Evolutionary conservation across 2,888 invertebrate genomes (phyloP).

Genomic region (Tubiluchus corallicola): DNA sequence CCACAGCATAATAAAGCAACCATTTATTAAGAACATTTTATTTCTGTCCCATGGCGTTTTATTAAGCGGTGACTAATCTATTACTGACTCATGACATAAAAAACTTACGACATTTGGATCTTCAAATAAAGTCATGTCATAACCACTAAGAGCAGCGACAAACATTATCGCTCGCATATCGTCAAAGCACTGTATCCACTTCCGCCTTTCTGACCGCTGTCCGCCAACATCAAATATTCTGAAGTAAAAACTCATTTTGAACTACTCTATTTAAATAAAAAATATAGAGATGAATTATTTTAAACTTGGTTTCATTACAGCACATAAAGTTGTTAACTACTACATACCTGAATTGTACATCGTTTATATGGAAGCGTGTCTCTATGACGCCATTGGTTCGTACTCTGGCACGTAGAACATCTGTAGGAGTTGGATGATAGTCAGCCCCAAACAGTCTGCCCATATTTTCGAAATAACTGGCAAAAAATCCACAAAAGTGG

Average conservation of each 20-base stretch:
- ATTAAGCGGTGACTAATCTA: no score
- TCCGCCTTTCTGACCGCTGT: conserved; percentile 42
- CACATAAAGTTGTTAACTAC: no score
- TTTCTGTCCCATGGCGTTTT: no score
- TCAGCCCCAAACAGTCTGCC: conserved; percentile 42
- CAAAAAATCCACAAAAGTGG: no score
- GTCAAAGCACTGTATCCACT: conserved; percentile 49
- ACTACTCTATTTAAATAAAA: no score
- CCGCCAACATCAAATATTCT: conserved; percentile 47
- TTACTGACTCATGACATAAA: no score
- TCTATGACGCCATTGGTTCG: conserved; percentile 46
- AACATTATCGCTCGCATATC: conserved; percentile 43
- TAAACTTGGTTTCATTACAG: no score
- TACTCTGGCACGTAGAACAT: conserved; percentile 42
- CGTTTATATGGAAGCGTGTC: conserved; percentile 42
- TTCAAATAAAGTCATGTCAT: conserved; percentile 45
- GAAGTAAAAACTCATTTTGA: no score
- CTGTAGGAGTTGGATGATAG: conserved; percentile 42
- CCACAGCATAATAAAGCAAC: neutral
- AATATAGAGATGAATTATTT: no score
- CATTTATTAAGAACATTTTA: neutral
- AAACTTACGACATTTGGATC: conserved; percentile 36
- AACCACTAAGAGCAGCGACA: conserved; percentile 44
- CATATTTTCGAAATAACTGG: conserved; percentile 46
- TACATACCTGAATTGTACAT: conserved; percentile 34